Evolutionary conservation across 2,113 vertebrate species (phyloP).

Genomic region (Paratilapia polleni): DNA sequence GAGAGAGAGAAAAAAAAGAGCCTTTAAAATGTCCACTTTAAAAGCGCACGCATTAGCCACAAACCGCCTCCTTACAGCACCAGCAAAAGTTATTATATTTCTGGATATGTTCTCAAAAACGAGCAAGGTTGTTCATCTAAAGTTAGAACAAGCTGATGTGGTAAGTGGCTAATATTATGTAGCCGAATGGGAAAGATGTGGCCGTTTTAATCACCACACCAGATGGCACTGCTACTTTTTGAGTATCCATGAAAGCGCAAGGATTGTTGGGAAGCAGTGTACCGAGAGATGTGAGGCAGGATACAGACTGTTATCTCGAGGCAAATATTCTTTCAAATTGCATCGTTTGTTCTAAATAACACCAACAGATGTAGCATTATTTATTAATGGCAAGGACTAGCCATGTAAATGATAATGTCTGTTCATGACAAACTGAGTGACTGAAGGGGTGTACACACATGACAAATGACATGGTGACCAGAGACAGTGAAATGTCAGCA

Average conservation of each 20-base stretch:
- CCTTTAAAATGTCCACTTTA: neutral
- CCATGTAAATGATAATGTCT: neutral
- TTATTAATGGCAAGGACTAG: neutral
- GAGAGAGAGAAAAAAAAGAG: rapidly evolving
- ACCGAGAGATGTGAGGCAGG: neutral
- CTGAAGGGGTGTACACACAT: neutral
- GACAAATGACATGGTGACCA: neutral
- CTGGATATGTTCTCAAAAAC: neutral
- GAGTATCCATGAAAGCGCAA: neutral
- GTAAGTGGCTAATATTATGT: neutral
- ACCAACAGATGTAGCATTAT: neutral
- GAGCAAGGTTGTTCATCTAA: neutral
- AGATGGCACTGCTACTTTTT: neutral
- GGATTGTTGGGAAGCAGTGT: neutral
- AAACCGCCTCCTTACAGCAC: rapidly evolving
- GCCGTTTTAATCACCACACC: neutral
- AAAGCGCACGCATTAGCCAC: rapidly evolving
- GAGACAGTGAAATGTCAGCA: neutral
- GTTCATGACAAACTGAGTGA: neutral
- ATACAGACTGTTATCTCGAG: neutral
- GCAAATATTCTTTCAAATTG: neutral
- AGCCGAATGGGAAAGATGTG: neutral
- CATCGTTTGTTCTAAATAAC: neutral
- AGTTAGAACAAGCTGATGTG: rapidly evolving
- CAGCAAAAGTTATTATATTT: neutral